A percentile compares a stretch with the other conserved stretches of the same genome.
Conservation (phyloP, 2,113 vertebrate species). For the Raja brachyura region DNA sequence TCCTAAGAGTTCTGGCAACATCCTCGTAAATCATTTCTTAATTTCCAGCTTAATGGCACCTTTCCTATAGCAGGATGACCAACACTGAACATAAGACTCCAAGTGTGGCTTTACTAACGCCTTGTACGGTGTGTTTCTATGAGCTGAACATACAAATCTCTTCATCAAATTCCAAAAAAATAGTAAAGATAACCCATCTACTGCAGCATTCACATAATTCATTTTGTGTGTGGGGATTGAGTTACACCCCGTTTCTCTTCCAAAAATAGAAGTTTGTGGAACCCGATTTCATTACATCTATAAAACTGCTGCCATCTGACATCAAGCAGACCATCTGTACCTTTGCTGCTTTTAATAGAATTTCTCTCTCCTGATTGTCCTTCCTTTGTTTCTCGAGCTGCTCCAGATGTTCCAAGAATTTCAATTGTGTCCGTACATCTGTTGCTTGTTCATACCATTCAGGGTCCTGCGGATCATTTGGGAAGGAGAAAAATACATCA, state of each 20-base stretch:
- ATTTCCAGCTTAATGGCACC: too few species aligned
- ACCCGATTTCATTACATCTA: neutral
- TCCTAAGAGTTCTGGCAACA: too few species aligned
- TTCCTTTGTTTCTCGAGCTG: slow-evolving; percentile 79
- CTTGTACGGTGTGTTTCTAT: too few species aligned
- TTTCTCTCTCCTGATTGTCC: slow-evolving; percentile 79
- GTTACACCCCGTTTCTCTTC: neutral
- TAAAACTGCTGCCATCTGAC: neutral
- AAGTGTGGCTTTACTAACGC: too few species aligned
- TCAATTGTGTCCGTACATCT: slow-evolving; percentile 73
- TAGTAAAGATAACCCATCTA: neutral
- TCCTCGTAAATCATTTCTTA: too few species aligned
- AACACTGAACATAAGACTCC: too few species aligned
- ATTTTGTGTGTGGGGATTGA: neutral
- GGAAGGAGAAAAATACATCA: neutral
- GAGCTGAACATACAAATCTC: neutral
- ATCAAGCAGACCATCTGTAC: slow-evolving; percentile 47
- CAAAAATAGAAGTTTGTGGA: neutral
- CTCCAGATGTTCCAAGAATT: slow-evolving; percentile 82
- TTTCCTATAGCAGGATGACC: too few species aligned
- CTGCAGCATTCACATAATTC: neutral
- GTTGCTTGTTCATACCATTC: slow-evolving; percentile 69
- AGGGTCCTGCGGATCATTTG: slow-evolving; percentile 57
- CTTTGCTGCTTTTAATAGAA: slow-evolving; percentile 78
- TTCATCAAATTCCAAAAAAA: neutral